Percentiles rank a stretch among this genome's conserved stretches.
These are phyloP conservation scores for Hydrolagus affinis DNA, from an alignment of 2,113 vertebrate species.

Conservation along the genomic window DNA sequence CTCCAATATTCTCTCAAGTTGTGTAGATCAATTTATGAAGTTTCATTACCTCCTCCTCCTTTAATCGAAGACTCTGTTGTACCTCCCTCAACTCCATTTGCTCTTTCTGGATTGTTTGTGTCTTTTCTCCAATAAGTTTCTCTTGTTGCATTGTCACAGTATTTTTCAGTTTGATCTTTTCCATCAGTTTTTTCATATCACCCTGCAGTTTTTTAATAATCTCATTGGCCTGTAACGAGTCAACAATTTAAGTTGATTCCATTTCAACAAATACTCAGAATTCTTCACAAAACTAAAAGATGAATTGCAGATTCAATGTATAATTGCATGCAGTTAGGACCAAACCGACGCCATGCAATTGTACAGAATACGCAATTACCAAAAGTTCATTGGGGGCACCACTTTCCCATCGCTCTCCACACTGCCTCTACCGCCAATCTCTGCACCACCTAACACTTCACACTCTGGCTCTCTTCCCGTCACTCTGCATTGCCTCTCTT, in stretches of 20 bases:
- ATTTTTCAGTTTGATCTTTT: constrained; percentile 40
- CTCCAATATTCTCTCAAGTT: not conserved
- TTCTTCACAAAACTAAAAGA: not conserved
- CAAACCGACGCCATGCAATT: no score
- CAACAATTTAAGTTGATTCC: not conserved
- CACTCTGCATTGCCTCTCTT: no score
- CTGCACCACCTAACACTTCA: no score
- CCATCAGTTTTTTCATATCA: constrained; percentile 36
- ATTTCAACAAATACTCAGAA: not conserved
- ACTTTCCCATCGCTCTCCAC: no score
- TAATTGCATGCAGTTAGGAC: no score
- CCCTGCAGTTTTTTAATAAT: constrained; percentile 40
- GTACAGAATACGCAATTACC: no score
- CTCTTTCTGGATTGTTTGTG: constrained; percentile 34
- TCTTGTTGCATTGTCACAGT: constrained; percentile 34
- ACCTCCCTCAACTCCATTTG: constrained; percentile 26
- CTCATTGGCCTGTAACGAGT: constrained; percentile 35
- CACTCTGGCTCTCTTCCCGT: no score
- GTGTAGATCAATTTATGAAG: not conserved
- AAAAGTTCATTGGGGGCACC: no score
- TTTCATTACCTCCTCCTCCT: constrained; percentile 36
- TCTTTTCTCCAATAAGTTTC: constrained; percentile 34
- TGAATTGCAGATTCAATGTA: no score
- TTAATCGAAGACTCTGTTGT: constrained; percentile 30
- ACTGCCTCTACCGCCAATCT: no score